A percentile compares a stretch with the other conserved stretches of the same genome.
Evolutionary conservation across 2,797 vertebrate genomes (phyloP).

Genomic region (Sternarchorhynchus goeldii): DNA sequence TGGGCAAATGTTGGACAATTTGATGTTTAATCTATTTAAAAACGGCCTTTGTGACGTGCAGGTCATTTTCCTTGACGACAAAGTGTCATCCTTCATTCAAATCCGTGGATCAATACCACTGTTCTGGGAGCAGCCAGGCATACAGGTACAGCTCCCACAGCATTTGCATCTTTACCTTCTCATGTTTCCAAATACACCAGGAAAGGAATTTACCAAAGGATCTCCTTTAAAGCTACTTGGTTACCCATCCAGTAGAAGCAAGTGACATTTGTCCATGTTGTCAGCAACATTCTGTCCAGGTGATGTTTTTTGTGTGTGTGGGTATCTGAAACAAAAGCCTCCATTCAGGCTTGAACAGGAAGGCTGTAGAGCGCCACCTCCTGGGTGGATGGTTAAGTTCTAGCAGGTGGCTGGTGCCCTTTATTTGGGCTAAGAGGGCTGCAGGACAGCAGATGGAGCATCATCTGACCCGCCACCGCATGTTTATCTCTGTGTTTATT

Average conservation of each 20-base stretch:
- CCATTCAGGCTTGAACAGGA: slow-evolving; percentile 62
- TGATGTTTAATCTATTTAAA: neutral
- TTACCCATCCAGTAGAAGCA: slow-evolving; percentile 54
- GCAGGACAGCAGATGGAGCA: neutral
- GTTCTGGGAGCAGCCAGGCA: slow-evolving; percentile 98
- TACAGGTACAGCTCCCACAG: slow-evolving; percentile 81
- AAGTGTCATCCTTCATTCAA: slow-evolving; percentile 95
- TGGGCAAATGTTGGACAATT: neutral
- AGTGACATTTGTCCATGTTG: slow-evolving; percentile 64
- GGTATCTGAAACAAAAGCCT: slow-evolving; percentile 76
- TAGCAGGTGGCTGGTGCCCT: slow-evolving; percentile 67
- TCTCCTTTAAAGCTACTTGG: slow-evolving; percentile 22
- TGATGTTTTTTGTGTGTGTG: slow-evolving; percentile 65
- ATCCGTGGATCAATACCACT: slow-evolving; percentile 95
- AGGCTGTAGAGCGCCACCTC: slow-evolving; percentile 73
- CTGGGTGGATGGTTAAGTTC: slow-evolving; percentile 61
- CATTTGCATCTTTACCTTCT: slow-evolving; percentile 18
- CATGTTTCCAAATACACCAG: neutral
- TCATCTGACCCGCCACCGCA: neutral
- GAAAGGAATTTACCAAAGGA: slow-evolving; percentile 4
- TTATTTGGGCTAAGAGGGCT: slow-evolving; percentile 41
- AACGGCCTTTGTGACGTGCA: slow-evolving; percentile 57
- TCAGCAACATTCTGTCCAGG: slow-evolving; percentile 80
- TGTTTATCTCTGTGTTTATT: no score
- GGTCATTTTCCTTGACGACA: slow-evolving; percentile 95